These are phyloP conservation scores for Uloborus diversus DNA, from an alignment of 1,140 invertebrate genomes.

Conservation along the genomic window DNA sequence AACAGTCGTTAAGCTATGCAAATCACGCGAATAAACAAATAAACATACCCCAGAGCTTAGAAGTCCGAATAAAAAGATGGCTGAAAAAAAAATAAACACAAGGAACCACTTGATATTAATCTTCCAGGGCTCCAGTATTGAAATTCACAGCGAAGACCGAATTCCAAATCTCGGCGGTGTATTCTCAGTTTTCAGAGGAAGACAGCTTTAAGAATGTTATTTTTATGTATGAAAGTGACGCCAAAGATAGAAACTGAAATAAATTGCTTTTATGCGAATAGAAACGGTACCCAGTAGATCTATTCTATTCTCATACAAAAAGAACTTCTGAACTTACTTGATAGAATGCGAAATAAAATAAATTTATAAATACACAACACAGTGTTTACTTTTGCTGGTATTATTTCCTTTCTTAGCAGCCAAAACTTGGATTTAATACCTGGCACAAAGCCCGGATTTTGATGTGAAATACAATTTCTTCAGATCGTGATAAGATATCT, in stretches of 20 bases:
- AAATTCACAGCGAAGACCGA: conserved; percentile 33
- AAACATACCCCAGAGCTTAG: no score
- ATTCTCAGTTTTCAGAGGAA: not conserved
- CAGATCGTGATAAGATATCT: not conserved
- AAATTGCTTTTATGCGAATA: conserved; percentile 51
- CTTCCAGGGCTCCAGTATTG: conserved; percentile 9
- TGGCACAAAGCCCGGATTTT: conserved; percentile 18
- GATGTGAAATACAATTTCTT: not conserved
- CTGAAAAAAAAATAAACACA: not conserved
- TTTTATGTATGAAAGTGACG: conserved; percentile 43
- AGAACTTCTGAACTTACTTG: conserved; percentile 45
- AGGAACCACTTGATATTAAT: conserved; percentile 22
- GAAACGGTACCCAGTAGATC: conserved; percentile 14
- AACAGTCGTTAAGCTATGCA: no score
- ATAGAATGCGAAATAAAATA: conserved; percentile 8
- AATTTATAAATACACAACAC: conserved; percentile 19
- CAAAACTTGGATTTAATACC: conserved; percentile 20
- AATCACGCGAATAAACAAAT: no score
- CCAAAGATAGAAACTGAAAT: conserved; percentile 18
- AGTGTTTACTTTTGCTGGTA: conserved; percentile 7
- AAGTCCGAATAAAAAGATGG: not conserved
- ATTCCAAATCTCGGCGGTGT: conserved; percentile 24
- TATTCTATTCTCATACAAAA: conserved; percentile 34
- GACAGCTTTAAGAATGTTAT: conserved; percentile 14
- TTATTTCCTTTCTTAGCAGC: conserved; percentile 25